Evolutionary conservation across 1,140 invertebrate genomes (phyloP).

Genomic region (Ostrea edulis): DNA sequence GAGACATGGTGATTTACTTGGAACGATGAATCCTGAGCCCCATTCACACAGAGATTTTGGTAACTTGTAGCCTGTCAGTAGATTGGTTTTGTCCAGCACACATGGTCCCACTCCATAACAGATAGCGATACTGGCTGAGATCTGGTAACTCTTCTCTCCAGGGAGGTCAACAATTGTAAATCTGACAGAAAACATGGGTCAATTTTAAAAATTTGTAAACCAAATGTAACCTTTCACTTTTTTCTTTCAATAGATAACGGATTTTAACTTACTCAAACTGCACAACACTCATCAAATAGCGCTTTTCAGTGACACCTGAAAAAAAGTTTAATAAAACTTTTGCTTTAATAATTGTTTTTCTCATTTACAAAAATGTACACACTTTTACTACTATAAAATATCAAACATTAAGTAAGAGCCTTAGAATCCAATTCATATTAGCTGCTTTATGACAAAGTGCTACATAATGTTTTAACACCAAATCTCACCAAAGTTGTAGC

Average conservation of each 20-base stretch:
- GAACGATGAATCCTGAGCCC: constrained; percentile 22
- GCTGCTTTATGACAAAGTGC: no score
- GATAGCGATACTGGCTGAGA: not conserved
- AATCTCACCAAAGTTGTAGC: constrained; percentile 43
- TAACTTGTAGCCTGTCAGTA: constrained; percentile 22
- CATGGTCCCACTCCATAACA: constrained; percentile 14
- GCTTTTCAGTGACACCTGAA: constrained; percentile 4
- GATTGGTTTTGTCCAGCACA: constrained; percentile 9
- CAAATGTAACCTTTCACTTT: no score
- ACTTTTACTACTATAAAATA: no score
- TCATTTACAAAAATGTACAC: not conserved
- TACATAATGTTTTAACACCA: no score
- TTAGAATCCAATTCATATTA: no score
- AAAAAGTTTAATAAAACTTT: not conserved
- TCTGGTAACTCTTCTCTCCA: constrained; percentile 14
- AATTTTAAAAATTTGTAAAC: not conserved
- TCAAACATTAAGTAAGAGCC: no score
- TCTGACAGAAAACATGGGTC: not conserved
- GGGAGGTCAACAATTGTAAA: constrained; percentile 30
- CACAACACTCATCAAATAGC: constrained; percentile 26
- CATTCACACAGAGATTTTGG: constrained; percentile 37
- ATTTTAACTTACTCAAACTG: constrained; percentile 22
- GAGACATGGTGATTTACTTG: not conserved
- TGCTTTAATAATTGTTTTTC: not conserved
- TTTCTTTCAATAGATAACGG: not conserved